These are phyloP conservation scores for Metalampra italica DNA, from an alignment of 2,888 invertebrate genomes.

Conservation along the genomic window DNA sequence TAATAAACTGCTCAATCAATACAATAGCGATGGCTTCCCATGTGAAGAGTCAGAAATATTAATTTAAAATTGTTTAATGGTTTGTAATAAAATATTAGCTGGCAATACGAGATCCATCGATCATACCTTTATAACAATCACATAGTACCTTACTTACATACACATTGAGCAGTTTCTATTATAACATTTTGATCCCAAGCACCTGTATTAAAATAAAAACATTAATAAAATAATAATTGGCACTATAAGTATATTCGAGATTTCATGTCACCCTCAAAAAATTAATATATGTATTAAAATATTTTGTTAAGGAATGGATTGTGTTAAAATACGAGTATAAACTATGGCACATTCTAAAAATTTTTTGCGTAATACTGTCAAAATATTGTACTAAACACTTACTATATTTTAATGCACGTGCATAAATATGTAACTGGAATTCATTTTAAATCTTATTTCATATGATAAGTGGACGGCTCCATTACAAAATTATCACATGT, in stretches of 20 bases:
- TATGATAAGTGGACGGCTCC: conserved; percentile 38
- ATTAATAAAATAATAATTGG: conserved; percentile 11
- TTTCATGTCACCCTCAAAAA: neutral
- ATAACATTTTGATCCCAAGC: conserved; percentile 30
- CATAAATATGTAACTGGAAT: neutral
- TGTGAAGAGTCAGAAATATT: too few relatives aligned
- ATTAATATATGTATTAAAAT: too few relatives aligned
- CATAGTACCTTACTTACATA: too few relatives aligned
- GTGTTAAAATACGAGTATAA: too few relatives aligned
- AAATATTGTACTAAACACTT: conserved; percentile 6
- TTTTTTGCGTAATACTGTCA: conserved; percentile 49
- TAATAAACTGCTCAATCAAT: too few relatives aligned
- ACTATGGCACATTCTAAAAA: conserved; percentile 1
- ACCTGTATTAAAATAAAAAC: conserved; percentile 26
- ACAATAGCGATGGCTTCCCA: too few relatives aligned
- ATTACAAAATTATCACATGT: conserved; percentile 22
- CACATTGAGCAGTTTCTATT: neutral
- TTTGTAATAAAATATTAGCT: too few relatives aligned
- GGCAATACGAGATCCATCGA: too few relatives aligned
- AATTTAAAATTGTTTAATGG: too few relatives aligned
- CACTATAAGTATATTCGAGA: conserved; percentile 14
- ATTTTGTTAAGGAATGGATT: neutral
- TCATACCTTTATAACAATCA: too few relatives aligned
- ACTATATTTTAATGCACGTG: conserved; percentile 26
- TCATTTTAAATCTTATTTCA: conserved; percentile 27